These are phyloP conservation scores for Pocillopora meandrina DNA, from an alignment of 92 coral and sea anemone genomes.

Conservation along the genomic window DNA sequence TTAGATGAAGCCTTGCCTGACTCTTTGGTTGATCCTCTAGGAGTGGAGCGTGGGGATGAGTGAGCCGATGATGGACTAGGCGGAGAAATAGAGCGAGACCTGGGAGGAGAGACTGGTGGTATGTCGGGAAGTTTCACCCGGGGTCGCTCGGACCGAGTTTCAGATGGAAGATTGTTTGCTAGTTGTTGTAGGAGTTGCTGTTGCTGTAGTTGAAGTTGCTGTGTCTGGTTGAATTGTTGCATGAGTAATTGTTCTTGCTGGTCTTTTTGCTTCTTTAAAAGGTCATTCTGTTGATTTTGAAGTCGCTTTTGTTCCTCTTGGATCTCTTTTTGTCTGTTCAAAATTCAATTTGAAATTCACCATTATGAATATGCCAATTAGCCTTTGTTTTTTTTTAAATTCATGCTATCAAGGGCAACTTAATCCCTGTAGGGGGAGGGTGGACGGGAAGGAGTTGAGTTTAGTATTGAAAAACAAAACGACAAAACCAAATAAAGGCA, in stretches of 20 bases:
- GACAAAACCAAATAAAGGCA: neutral
- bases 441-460: neutral
- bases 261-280: conserved; percentile 80
- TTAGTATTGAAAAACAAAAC: neutral
- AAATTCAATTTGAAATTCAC: neutral
- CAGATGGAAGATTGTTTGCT: conserved; percentile 71
- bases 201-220: conserved; percentile 83
- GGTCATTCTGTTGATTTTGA: conserved; percentile 90
- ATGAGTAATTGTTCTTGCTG: conserved; percentile 89
- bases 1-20: conserved; percentile 58
- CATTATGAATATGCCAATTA: neutral
- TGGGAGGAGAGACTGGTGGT: conserved; percentile 57
- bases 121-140: conserved; percentile 44
- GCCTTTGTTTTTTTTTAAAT: neutral
- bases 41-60: conserved; percentile 61
- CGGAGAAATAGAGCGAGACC: conserved; percentile 57
- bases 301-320: conserved; percentile 90
- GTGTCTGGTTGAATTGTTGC: conserved; percentile 86
- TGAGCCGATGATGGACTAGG: conserved; percentile 53
- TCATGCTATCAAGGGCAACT: no score
- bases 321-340: conserved; percentile 47
- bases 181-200: conserved; percentile 74
- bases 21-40: conserved; percentile 63
- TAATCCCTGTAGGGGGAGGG: neutral
- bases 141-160: conserved; percentile 33